Percentiles rank a stretch among this genome's conserved stretches.
Evolutionary conservation across 2,113 vertebrate genomes (phyloP).

Genomic region (Chauna torquata): DNA sequence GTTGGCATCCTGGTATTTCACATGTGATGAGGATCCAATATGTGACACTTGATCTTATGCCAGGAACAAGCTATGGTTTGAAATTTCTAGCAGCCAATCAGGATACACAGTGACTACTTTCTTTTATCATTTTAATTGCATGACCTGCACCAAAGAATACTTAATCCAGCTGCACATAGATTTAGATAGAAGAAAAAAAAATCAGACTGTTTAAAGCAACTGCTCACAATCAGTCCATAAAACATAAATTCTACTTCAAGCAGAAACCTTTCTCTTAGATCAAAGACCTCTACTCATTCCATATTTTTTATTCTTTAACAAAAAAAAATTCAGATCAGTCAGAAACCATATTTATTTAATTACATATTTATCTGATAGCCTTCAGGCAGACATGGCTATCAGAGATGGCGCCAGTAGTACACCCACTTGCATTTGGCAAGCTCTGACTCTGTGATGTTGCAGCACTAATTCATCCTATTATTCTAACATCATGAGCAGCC

Average conservation of each 20-base stretch:
- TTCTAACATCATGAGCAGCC: not conserved
- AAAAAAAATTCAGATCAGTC: not conserved
- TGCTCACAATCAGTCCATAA: not conserved
- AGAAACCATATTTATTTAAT: not conserved
- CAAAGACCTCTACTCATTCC: not conserved
- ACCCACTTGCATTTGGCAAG: not conserved
- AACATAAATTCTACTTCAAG: not conserved
- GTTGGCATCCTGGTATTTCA: constrained; percentile 44
- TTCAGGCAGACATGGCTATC: not conserved
- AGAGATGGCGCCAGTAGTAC: not conserved
- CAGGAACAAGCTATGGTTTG: constrained; percentile 15
- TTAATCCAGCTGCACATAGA: not conserved
- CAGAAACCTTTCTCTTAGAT: not conserved
- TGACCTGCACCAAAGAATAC: constrained; percentile 8
- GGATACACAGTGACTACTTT: not conserved
- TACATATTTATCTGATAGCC: not conserved
- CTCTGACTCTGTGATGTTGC: not conserved
- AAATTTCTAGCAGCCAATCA: constrained; percentile 1
- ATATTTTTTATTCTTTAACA: not conserved
- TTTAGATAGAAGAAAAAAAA: not conserved
- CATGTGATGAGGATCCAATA: constrained; percentile 54
- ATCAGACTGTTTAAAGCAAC: not conserved
- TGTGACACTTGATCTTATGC: constrained; percentile 41
- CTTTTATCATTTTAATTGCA: constrained; percentile 30
- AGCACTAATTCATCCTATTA: not conserved